These are phyloP conservation scores for Autographa pulchrina DNA, from an alignment of 2,888 invertebrate species.

Conservation along the genomic window DNA sequence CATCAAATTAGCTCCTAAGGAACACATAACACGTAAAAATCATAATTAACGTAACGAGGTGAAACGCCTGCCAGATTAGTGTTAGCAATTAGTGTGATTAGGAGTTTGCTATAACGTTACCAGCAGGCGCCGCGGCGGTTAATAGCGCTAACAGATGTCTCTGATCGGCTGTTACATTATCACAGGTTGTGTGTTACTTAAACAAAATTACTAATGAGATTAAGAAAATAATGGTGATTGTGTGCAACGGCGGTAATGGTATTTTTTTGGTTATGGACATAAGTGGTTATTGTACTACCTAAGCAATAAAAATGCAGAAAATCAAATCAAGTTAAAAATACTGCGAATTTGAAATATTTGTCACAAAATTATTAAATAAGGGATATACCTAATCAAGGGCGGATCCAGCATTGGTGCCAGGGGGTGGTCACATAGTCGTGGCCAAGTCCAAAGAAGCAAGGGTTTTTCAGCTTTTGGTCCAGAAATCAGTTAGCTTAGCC, in stretches of 20 bases:
- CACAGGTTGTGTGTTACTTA: constrained; percentile 55
- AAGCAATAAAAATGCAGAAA: no score
- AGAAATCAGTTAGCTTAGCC: no score
- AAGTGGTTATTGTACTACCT: no score
- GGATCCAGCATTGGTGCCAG: no score
- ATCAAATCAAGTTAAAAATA: no score
- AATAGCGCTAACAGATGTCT: constrained; percentile 65
- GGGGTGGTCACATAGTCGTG: no score
- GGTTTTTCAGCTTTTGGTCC: no score
- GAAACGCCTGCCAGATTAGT: constrained; percentile 68
- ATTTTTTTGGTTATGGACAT: no score
- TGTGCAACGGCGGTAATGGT: constrained; percentile 3
- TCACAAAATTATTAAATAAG: no score
- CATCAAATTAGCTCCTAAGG: background rate
- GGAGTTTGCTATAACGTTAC: constrained; percentile 68
- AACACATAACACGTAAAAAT: constrained; percentile 38
- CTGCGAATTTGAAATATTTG: no score
- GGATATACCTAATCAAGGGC: no score
- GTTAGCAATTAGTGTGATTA: constrained; percentile 72
- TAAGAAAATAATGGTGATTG: constrained; percentile 29
- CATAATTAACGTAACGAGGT: constrained; percentile 54
- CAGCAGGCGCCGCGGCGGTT: constrained; percentile 67
- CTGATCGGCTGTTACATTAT: constrained; percentile 65
- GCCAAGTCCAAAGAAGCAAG: no score
- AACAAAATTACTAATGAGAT: constrained; percentile 45